These are phyloP conservation scores for Fukomys damarensis DNA, from an alignment of 2,113 vertebrate species.

Conservation along the genomic window DNA sequence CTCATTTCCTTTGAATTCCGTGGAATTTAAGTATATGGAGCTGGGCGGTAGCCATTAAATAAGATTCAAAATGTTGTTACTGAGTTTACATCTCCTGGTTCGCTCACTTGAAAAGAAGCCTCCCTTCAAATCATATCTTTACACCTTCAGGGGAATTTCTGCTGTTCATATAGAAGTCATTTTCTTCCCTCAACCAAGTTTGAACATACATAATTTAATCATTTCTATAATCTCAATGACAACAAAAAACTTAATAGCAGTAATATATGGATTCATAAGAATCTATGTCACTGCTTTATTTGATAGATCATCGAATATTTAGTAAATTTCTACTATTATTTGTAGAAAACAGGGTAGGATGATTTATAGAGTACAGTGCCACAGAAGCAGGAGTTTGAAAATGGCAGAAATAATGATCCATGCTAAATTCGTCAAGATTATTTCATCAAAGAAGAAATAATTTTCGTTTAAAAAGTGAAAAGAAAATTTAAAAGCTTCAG, in stretches of 20 bases:
- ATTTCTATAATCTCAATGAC: neutral
- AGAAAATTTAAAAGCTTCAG: constrained; percentile 37
- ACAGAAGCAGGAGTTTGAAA: neutral
- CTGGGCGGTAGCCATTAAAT: neutral
- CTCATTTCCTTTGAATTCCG: neutral
- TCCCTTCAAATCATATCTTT: neutral
- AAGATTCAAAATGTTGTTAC: neutral
- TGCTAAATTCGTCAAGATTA: neutral
- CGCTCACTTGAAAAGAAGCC: neutral
- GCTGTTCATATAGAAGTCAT: constrained; percentile 40
- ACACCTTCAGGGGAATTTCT: neutral
- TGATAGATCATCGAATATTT: constrained; percentile 35
- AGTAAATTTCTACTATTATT: neutral
- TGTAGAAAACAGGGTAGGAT: neutral
- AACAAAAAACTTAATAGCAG: neutral
- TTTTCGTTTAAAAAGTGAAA: neutral
- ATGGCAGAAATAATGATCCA: neutral
- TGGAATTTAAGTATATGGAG: neutral
- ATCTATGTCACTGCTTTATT: neutral
- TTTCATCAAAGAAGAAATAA: neutral
- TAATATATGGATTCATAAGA: neutral
- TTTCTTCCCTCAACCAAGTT: neutral
- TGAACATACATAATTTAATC: neutral
- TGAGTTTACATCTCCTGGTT: neutral
- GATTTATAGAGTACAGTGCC: neutral